A percentile compares a stretch with the other conserved stretches of the same genome.
Evolutionary conservation across 2,797 vertebrate species (phyloP).

Genomic region (Myotis vivesi): DNA sequence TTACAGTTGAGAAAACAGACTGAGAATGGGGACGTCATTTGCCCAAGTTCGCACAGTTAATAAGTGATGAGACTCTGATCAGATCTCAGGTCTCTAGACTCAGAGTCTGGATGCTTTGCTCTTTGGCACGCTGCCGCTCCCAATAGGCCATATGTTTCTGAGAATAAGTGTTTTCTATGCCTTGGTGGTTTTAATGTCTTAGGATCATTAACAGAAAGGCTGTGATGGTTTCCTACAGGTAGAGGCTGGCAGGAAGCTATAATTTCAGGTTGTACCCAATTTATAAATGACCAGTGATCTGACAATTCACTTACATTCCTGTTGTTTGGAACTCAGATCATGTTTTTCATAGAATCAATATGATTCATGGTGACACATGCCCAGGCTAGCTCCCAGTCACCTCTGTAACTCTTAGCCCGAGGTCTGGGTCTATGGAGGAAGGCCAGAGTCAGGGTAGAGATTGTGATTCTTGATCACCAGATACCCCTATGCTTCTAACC

Average conservation of each 20-base stretch:
- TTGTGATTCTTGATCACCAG: background rate
- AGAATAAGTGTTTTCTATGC: background rate
- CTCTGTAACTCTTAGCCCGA: background rate
- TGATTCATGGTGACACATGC: constrained; percentile 32
- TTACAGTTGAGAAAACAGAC: background rate
- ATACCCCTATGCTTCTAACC: background rate
- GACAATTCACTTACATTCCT: constrained; percentile 5
- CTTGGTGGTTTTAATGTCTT: constrained; percentile 8
- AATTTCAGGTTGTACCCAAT: background rate
- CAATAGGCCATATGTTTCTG: background rate
- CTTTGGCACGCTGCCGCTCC: background rate
- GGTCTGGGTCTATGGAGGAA: background rate
- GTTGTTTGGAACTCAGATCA: background rate
- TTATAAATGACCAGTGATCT: background rate
- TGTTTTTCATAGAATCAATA: background rate
- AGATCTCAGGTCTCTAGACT: background rate
- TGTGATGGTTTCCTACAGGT: background rate
- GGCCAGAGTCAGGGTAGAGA: background rate
- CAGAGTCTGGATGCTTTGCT: background rate
- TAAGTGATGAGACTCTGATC: background rate
- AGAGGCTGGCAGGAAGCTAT: background rate
- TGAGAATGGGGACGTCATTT: background rate
- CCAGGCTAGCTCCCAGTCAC: background rate
- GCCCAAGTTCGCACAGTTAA: background rate
- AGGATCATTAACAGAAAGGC: background rate